Percentiles rank a stretch among this genome's conserved stretches.
Evolutionary conservation across 2,797 vertebrate species (phyloP).

Genomic region (Meriones psammophilus): DNA sequence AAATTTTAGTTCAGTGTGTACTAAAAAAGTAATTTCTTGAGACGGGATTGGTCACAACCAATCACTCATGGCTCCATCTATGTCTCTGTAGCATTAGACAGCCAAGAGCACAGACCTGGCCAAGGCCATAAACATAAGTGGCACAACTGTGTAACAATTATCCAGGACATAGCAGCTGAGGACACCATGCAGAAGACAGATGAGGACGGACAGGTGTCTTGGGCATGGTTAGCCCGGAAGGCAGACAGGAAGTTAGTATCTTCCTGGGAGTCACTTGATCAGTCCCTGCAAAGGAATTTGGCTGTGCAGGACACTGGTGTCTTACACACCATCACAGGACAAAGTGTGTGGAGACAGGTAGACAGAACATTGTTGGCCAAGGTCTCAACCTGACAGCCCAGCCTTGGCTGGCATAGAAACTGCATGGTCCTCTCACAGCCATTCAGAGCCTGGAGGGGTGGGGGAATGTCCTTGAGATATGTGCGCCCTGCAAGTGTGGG

Average conservation of each 20-base stretch:
- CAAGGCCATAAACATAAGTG: not conserved
- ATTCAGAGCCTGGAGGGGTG: not conserved
- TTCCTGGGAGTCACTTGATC: not conserved
- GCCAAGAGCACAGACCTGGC: not conserved
- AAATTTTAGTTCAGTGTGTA: slow-evolving; percentile 83
- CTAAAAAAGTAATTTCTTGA: not conserved
- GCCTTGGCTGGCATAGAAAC: not conserved
- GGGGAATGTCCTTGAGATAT: slow-evolving; percentile 60
- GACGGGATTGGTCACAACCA: not conserved
- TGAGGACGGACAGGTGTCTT: not conserved
- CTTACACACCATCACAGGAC: not conserved
- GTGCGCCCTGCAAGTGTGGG: not conserved
- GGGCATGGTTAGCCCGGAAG: not conserved
- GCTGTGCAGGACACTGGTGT: not conserved
- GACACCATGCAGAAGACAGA: not conserved
- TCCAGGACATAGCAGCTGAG: not conserved
- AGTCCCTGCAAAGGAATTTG: not conserved
- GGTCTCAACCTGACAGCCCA: not conserved
- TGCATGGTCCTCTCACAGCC: fast-evolving
- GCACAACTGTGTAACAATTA: not conserved
- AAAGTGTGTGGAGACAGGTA: not conserved
- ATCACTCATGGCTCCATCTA: not conserved
- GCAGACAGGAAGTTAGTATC: not conserved
- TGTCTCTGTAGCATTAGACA: not conserved
- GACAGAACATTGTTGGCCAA: not conserved